These are phyloP conservation scores for Carlito syrichta DNA, from an alignment of 2,113 vertebrate genomes.

Conservation along the genomic window DNA sequence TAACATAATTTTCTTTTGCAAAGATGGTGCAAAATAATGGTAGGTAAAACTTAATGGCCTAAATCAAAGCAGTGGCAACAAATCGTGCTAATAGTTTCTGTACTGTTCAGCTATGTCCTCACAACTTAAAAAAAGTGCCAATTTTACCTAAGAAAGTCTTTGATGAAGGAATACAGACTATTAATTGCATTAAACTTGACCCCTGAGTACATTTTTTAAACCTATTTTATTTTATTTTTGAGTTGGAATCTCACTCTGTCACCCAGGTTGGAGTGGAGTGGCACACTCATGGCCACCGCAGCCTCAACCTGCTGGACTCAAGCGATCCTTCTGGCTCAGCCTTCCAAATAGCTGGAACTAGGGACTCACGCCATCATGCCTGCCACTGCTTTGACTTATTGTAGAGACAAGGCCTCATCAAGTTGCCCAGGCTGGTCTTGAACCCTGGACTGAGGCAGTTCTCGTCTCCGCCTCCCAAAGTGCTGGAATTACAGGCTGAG, in stretches of 20 bases:
- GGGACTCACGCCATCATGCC: not conserved
- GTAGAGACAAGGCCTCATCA: not conserved
- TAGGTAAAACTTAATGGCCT: not conserved
- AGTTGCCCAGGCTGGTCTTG: not conserved
- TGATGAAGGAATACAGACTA: constrained; percentile 10
- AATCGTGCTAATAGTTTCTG: not conserved
- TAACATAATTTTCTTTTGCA: constrained; percentile 22
- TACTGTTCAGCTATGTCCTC: not conserved
- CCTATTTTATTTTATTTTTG: not conserved
- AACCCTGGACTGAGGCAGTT: not conserved
- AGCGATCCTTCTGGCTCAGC: not conserved
- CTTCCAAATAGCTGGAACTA: not conserved
- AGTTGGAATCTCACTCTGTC: not conserved
- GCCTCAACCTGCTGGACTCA: not conserved
- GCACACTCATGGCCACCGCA: not conserved
- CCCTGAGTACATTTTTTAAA: not conserved
- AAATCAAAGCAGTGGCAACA: not conserved
- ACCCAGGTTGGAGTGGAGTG: not conserved
- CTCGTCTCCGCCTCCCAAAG: not conserved
- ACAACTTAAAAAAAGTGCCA: not conserved
- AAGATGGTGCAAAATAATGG: not conserved
- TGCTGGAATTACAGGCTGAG: not conserved
- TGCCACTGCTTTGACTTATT: not conserved
- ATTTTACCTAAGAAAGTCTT: constrained; percentile 11
- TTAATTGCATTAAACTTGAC: not conserved